A percentile compares a stretch with the other conserved stretches of the same genome.
These are phyloP conservation scores for Lutjanus erythropterus DNA, from an alignment of 2,113 vertebrate genomes.

Conservation along the genomic window DNA sequence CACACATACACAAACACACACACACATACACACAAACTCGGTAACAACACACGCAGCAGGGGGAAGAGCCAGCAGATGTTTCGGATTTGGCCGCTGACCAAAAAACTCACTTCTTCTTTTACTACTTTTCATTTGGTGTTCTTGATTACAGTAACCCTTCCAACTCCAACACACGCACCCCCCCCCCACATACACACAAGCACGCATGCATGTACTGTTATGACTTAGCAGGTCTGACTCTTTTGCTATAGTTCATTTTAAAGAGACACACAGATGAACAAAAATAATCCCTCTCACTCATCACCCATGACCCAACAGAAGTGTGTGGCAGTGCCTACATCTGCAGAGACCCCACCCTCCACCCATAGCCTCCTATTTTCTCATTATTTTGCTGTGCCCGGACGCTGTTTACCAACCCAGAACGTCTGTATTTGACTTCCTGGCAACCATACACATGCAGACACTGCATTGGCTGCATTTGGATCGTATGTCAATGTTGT, in stretches of 20 bases:
- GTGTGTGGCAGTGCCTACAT: too few relatives aligned
- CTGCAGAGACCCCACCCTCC: too few relatives aligned
- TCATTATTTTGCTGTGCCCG: too few relatives aligned
- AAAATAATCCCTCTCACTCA: too few relatives aligned
- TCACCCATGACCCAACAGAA: too few relatives aligned
- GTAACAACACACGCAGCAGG: slow-evolving; percentile 24
- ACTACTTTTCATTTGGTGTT: slow-evolving; percentile 44
- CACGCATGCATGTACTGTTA: background rate
- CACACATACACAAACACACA: slow-evolving; percentile 1
- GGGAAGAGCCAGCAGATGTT: slow-evolving; percentile 71
- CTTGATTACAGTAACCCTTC: slow-evolving; percentile 9
- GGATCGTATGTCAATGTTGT: too few relatives aligned
- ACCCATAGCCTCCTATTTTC: too few relatives aligned
- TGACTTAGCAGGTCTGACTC: background rate
- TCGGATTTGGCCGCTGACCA: slow-evolving; percentile 46
- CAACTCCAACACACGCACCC: background rate
- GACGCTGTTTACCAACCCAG: too few relatives aligned
- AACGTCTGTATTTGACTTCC: too few relatives aligned
- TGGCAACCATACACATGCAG: too few relatives aligned
- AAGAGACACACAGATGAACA: background rate
- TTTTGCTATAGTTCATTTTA: background rate
- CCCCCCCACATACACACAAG: slow-evolving; percentile 16
- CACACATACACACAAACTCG: background rate
- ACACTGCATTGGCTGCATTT: too few relatives aligned
- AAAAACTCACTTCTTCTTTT: slow-evolving; percentile 61